Evolutionary conservation across 2,888 invertebrate species (phyloP).

Genomic region (Argynnis bischoffii): DNA sequence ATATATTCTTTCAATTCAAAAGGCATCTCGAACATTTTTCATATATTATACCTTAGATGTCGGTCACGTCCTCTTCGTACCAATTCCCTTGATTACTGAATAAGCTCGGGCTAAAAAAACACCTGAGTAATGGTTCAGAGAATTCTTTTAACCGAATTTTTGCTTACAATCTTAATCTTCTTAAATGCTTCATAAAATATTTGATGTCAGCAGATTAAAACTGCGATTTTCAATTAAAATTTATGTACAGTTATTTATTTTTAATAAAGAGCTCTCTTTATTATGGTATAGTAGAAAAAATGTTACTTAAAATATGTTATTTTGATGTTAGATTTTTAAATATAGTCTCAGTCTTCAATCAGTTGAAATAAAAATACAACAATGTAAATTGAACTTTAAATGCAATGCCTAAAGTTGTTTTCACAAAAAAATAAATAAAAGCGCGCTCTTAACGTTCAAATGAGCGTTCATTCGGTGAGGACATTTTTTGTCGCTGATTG

Average conservation of each 20-base stretch:
- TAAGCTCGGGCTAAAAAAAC: constrained; percentile 39
- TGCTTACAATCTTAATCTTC: constrained; percentile 39
- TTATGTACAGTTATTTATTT: constrained; percentile 8
- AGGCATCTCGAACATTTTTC: constrained; percentile 9
- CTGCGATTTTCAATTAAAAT: constrained; percentile 20
- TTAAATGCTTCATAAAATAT: constrained; percentile 36
- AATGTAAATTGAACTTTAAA: too few relatives aligned
- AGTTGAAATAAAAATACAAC: too few relatives aligned
- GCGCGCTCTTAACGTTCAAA: too few relatives aligned
- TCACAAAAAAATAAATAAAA: too few relatives aligned
- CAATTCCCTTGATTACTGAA: constrained; percentile 44
- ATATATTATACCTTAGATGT: constrained; percentile 29
- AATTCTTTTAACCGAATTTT: constrained; percentile 35
- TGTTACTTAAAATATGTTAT: too few relatives aligned
- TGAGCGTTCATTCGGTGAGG: too few relatives aligned
- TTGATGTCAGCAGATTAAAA: constrained; percentile 29
- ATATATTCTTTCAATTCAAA: constrained; percentile 5
- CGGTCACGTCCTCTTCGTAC: constrained; percentile 24
- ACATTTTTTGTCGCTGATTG: too few relatives aligned
- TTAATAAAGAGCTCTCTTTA: background rate
- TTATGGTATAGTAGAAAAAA: background rate
- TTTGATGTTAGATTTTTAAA: too few relatives aligned
- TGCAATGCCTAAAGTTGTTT: too few relatives aligned
- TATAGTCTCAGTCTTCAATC: too few relatives aligned
- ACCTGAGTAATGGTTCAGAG: constrained; percentile 39